Evolutionary conservation across 2,797 vertebrate species (phyloP), one percentile per base, ranked within the genome.

Genomic region (Salarias fasciatus): DNA sequence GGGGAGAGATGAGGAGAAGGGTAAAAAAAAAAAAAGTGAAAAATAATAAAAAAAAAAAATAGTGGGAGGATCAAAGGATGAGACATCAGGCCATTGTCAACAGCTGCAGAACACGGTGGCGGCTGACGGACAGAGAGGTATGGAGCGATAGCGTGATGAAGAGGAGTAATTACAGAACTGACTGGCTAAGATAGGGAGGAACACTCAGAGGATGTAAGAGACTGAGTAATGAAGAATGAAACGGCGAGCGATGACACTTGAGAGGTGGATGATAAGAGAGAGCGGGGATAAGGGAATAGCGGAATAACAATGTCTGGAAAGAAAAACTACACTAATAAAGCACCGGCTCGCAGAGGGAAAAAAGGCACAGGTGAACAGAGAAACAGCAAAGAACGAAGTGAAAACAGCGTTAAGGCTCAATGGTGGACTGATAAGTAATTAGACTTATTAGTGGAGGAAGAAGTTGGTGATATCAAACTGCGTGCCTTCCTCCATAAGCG

Each of bases 191-290:
- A 85, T 77, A 63, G 71, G 54, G 62, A 55, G 53, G 45, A 57
- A 71, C 56, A 61, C 66, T 70, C 52, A 2, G 62, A 71, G 62
- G 55, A 74, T 42, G 61, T 43, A 78, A 38, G 65, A 53, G 67
- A 63, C 30, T 33, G 59, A 69, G 69, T 80, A 80, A 82, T 84
- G 80, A 77, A 73, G 74, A 84, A 85, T 69, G 79, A 80, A 82
- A 72, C 66, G 74, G 36, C 47, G 14, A 65, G 46, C 44, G 77
- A 84, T 70, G 82, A 77, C 82, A 80, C 73, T 80, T 66, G 71
- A 79, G 84, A 79, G 75, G 73, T 76, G 53, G 63, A 63, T 77
- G 82, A 82, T 83, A 79, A 82, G 68, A 65, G 31, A 44, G 57
- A 53, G 58, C 11, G 5, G 51, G 63, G 73, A 66, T 50, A 56